A percentile compares a stretch with the other conserved stretches of the same genome.
These are phyloP conservation scores for Acanthurus lineatus DNA, from an alignment of 2,797 vertebrate species.

Conservation along the genomic window DNA sequence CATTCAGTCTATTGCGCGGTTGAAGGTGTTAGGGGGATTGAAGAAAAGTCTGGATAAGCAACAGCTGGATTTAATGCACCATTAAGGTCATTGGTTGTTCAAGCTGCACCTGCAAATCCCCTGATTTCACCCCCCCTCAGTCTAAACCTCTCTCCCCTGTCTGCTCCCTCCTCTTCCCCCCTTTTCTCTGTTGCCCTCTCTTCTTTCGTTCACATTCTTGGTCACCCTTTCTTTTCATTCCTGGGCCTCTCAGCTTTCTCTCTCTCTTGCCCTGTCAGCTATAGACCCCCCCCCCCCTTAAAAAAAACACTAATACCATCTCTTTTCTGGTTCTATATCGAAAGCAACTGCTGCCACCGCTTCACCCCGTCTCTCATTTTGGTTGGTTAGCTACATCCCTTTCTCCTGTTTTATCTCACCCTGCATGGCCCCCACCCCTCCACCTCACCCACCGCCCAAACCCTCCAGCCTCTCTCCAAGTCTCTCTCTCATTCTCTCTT, in stretches of 20 bases:
- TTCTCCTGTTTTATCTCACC: conserved; percentile 38
- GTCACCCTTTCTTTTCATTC: conserved; percentile 57
- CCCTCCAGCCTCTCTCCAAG: not conserved
- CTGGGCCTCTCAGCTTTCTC: conserved; percentile 63
- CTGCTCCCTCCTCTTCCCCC: conserved; percentile 43
- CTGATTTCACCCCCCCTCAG: conserved; percentile 50
- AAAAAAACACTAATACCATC: not conserved
- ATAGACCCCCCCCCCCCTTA: conserved; percentile 11
- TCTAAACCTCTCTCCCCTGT: conserved; percentile 58
- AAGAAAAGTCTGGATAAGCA: conserved; percentile 79
- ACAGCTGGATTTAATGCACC: conserved; percentile 87
- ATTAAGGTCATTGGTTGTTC: conserved; percentile 85
- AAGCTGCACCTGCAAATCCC: conserved; percentile 85
- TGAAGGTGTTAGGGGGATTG: conserved; percentile 71
- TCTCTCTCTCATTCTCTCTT: conserved; percentile 36
- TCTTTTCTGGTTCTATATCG: conserved; percentile 37
- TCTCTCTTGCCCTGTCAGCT: conserved; percentile 35
- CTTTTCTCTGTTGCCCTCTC: conserved; percentile 63
- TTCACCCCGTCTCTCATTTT: conserved; percentile 28
- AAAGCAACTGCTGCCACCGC: conserved; percentile 35
- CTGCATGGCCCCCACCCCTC: not conserved
- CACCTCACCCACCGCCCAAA: no score
- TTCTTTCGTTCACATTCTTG: conserved; percentile 57
- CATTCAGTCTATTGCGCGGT: conserved; percentile 39
- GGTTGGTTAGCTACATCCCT: conserved; percentile 15